Evolutionary conservation across 2,888 invertebrate genomes (phyloP).

Genomic region (Stictocephala bisonia): DNA sequence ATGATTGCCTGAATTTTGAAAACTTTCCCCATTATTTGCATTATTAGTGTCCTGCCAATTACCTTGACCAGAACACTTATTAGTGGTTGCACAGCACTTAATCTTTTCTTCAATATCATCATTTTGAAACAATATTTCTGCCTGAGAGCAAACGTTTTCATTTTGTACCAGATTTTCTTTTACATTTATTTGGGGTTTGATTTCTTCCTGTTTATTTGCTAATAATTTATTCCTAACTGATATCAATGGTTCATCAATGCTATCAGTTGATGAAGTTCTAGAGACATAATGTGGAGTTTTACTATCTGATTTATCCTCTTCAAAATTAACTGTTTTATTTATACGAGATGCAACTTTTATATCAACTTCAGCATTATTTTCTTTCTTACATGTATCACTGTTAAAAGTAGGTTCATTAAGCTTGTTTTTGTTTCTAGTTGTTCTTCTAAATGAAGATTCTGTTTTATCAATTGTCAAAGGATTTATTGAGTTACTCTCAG

Average conservation of each 20-base stretch:
- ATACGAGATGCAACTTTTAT: not conserved
- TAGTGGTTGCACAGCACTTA: too few species aligned
- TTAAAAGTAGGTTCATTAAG: not conserved
- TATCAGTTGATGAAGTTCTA: conserved; percentile 20
- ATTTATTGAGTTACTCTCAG: too few species aligned
- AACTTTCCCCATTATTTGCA: too few species aligned
- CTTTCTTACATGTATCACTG: too few species aligned
- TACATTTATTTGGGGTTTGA: not conserved
- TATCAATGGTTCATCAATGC: conserved; percentile 16
- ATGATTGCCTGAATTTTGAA: not conserved
- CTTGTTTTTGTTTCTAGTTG: not conserved
- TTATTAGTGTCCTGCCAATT: too few species aligned
- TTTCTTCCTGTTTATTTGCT: not conserved
- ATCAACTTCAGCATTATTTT: not conserved
- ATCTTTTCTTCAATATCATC: too few species aligned
- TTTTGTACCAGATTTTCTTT: not conserved
- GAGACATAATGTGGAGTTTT: not conserved
- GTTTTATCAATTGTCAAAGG: too few species aligned
- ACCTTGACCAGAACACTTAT: too few species aligned
- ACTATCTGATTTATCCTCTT: not conserved
- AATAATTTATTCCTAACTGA: conserved; percentile 5
- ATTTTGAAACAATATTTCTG: too few species aligned
- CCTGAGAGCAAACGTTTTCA: too few species aligned
- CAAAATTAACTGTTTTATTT: not conserved
- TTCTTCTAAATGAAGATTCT: not conserved